A percentile compares a stretch with the other conserved stretches of the same genome.
Conservation (phyloP, 1,140 invertebrate species). For the Rhysida immarginata region DNA sequence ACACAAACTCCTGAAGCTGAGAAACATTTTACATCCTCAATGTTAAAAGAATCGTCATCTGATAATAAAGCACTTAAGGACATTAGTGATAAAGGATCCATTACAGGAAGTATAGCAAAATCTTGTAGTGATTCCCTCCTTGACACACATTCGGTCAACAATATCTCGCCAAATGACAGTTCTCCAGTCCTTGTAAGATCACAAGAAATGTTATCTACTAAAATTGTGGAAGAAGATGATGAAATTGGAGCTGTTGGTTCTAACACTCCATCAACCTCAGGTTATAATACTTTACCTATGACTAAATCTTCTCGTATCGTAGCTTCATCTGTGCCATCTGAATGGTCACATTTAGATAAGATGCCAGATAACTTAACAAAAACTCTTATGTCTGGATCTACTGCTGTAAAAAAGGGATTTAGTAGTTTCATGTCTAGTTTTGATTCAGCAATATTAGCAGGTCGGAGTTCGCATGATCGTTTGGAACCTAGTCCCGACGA, state of each 20-base stretch:
- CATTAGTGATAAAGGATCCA: neutral
- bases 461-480: constrained; percentile 42
- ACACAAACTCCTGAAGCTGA: too few relatives aligned
- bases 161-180: neutral
- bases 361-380: neutral
- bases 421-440: constrained; percentile 61
- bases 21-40: too few relatives aligned
- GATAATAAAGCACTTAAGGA: neutral
- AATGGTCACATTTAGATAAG: neutral
- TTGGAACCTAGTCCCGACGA: neutral
- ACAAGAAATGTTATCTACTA: neutral
- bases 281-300: neutral
- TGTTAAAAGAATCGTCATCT: neutral
- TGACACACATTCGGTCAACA: constrained; percentile 8
- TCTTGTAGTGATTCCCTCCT: constrained; percentile 19
- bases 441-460: constrained; percentile 53
- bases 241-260: too few relatives aligned
- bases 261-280: too few relatives aligned
- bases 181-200: neutral
- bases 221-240: neutral
- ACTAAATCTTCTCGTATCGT: neutral
- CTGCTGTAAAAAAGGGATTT: constrained; percentile 52
- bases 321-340: neutral
- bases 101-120: constrained; percentile 16
- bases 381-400: constrained; percentile 12